Evolutionary conservation across 2,797 vertebrate genomes (phyloP), one percentile per base, ranked within the genome.

Genomic region (Catostomus latipinnis): DNA sequence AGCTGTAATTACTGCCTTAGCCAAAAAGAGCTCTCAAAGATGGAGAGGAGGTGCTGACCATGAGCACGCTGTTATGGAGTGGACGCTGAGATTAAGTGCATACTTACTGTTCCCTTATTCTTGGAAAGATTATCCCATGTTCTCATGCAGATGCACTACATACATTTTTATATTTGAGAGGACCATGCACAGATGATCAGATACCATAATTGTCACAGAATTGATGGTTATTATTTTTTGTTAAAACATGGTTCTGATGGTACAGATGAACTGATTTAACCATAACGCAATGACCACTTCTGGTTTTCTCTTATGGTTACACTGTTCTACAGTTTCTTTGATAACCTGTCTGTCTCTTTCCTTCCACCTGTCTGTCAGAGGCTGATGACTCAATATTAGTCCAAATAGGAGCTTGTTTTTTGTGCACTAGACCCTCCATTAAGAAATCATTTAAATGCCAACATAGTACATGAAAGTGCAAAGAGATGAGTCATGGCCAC

Each of bases 361-460:
- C 16, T 56, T 65, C 14, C 18, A 62, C 53, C 43, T 63, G 68
- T 56, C 43, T 49, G 58, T 57, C 46, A 52, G 8, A 81, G 67
- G 4, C 58, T 56, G 58, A 65, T 71, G 72, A 81, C 73, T 81
- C 73, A 81, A 53, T 73, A 8, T 45, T 14, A 75, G 49, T 54
- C 14, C 48, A 75, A 65, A 58, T 54, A 52, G 2, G 49, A n/a
- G 3, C 7, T 18, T 75, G 7, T 74, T 13, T 18, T 22, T 60
- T 56, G 66, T 80, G 62, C 57, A 67, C 18, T 46, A 57, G 69
- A 75, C 75, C 72, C 52, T 77, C 78, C 68, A 84, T 84, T 81
- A 71, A 78, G 74, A 82, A 78, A 78, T 73, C 67, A 78, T 84
- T 83, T 75, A 75, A 83, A 84, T 84, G 78, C 61, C 81, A 82